Percentiles rank a stretch among this genome's conserved stretches.
Conservation (phyloP, 2,797 vertebrate genomes). For the Octomys mimax region DNA sequence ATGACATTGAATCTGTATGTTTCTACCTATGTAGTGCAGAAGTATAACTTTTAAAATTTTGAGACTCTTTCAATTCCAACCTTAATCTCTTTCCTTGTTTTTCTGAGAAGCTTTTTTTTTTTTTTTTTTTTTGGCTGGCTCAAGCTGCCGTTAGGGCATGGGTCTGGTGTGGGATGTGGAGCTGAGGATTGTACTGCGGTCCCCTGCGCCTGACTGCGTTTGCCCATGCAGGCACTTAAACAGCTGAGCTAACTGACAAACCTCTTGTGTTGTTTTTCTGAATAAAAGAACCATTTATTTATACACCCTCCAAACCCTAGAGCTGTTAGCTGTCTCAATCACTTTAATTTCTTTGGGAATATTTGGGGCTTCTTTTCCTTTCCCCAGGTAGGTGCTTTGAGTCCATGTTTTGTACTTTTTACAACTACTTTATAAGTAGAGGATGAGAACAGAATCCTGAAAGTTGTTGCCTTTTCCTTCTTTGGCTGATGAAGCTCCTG, state of each 20-base stretch:
- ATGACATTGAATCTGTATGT: not conserved
- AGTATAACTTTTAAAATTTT: not conserved
- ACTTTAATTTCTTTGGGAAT: constrained; percentile 10
- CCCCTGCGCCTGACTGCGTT: too few relatives aligned
- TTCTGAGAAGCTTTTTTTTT: not conserved
- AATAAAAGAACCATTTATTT: constrained; percentile 21
- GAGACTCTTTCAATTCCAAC: constrained; percentile 43
- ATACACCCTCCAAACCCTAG: not conserved
- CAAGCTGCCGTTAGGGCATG: too few relatives aligned
- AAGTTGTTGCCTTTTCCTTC: constrained; percentile 15
- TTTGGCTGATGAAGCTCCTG: not conserved
- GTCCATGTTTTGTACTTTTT: constrained; percentile 41
- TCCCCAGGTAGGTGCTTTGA: not conserved
- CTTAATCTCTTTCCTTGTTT: not conserved
- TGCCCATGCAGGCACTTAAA: too few relatives aligned
- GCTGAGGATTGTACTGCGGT: too few relatives aligned
- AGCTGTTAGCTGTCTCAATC: not conserved
- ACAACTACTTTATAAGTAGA: not conserved
- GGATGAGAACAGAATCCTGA: constrained; percentile 17
- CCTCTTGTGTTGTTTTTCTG: not conserved
- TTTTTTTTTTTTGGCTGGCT: too few relatives aligned
- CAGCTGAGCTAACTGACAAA: too few relatives aligned
- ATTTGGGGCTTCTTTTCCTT: not conserved
- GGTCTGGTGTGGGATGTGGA: too few relatives aligned
- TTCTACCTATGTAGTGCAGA: not conserved